phyloP scores from a whole-genome alignment of 2,113 vertebrate species.

The Forbesichthys agassizii region DNA sequence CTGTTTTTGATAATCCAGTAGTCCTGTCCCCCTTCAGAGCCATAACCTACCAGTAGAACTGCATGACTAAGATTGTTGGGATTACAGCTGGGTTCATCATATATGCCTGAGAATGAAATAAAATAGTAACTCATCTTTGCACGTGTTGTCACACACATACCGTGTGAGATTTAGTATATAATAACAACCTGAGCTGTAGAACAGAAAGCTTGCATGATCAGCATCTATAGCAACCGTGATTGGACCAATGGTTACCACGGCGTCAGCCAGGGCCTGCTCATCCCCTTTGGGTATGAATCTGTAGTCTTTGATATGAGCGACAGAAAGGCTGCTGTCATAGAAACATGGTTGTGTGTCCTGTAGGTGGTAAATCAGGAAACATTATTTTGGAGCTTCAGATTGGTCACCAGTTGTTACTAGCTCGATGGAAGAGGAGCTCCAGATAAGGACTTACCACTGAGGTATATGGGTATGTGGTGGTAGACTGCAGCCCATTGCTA shows the following conservation, averaged over 20 bases:
- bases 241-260: slow-evolving; percentile 76
- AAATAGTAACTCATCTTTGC: background rate
- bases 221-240: slow-evolving; percentile 80
- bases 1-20: slow-evolving; percentile 84
- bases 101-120: slow-evolving; percentile 67
- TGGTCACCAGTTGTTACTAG: too few species aligned
- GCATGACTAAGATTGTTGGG: slow-evolving; percentile 75
- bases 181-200: slow-evolving; percentile 77
- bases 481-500: slow-evolving; percentile 69
- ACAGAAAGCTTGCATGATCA: slow-evolving; percentile 76
- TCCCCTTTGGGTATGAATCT: slow-evolving; percentile 75
- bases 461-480: slow-evolving; percentile 75
- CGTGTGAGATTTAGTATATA: background rate
- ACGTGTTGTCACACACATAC: background rate
- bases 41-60: slow-evolving; percentile 76
- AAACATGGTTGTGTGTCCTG: slow-evolving; percentile 78
- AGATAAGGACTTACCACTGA: slow-evolving; percentile 59
- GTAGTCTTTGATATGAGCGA: slow-evolving; percentile 74
- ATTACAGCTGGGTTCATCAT: slow-evolving; percentile 73
- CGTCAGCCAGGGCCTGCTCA: slow-evolving; percentile 77
- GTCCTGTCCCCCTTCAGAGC: slow-evolving; percentile 71
- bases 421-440: too few species aligned
- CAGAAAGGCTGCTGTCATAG: slow-evolving; percentile 67
- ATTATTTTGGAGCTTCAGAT: background rate
- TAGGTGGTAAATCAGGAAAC: slow-evolving; percentile 4